These are phyloP conservation scores for Muricea muricata DNA, from an alignment of 92 coral and sea anemone genomes.

Conservation along the genomic window DNA sequence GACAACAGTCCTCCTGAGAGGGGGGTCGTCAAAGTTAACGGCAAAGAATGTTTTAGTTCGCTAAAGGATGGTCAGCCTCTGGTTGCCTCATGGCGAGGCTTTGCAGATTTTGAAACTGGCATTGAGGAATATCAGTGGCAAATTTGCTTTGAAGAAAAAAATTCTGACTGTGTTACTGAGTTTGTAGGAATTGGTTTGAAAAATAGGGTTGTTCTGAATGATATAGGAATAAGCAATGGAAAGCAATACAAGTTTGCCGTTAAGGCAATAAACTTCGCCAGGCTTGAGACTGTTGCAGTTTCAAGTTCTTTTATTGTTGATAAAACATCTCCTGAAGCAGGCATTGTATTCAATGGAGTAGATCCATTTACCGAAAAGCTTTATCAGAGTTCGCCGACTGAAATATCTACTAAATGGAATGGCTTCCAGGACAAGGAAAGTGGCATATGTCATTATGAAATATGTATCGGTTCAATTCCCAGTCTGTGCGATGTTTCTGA, in stretches of 20 bases:
- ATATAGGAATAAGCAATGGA: constrained; percentile 76
- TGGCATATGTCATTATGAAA: constrained; percentile 72
- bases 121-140: constrained; percentile 80
- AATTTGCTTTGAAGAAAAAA: constrained; percentile 66
- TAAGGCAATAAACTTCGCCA: constrained; percentile 81
- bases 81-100: constrained; percentile 79
- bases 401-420: constrained; percentile 84
- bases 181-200: constrained; percentile 69
- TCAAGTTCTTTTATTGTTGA: constrained; percentile 81
- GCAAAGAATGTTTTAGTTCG: constrained; percentile 51
- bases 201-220: constrained; percentile 52
- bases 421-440: constrained; percentile 78
- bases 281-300: constrained; percentile 59
- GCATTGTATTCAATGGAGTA: constrained; percentile 78
- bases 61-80: constrained; percentile 68
- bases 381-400: constrained; percentile 75
- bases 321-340: constrained; percentile 64
- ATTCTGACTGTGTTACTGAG: constrained; percentile 65
- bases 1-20: constrained; percentile 77
- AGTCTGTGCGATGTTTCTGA: constrained; percentile 70
- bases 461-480: constrained; percentile 82
- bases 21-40: constrained; percentile 75
- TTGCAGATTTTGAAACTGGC: constrained; percentile 82
- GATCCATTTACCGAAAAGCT: constrained; percentile 44
- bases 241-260: constrained; percentile 68